These are phyloP conservation scores for Actenoides lindsayi DNA, from an alignment of 2,113 vertebrate genomes.

Conservation along the genomic window DNA sequence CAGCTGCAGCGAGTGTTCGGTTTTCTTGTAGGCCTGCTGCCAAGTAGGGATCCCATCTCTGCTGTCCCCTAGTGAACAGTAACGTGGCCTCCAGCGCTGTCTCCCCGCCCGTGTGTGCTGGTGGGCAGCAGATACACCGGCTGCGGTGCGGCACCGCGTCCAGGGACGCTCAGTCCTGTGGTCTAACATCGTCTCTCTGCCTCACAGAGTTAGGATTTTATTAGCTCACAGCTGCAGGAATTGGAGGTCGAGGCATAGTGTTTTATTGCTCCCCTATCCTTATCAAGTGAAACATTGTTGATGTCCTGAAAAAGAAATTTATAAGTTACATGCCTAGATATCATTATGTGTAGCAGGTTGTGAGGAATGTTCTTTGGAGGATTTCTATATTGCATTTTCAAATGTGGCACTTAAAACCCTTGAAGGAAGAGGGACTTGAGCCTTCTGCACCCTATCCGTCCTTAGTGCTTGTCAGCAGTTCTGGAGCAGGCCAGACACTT, in stretches of 20 bases:
- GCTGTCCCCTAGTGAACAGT: fast-evolving
- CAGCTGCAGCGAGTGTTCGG: fast-evolving
- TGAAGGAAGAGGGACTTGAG: not conserved
- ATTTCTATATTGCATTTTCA: fast-evolving
- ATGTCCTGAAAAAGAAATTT: not conserved
- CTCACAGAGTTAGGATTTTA: fast-evolving
- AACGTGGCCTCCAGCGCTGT: fast-evolving
- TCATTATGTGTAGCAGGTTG: fast-evolving
- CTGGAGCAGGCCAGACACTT: not conserved
- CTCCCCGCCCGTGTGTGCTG: fast-evolving
- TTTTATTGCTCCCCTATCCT: fast-evolving
- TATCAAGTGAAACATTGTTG: fast-evolving
- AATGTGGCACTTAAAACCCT: fast-evolving
- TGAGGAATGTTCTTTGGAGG: not conserved
- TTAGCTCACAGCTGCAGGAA: not conserved
- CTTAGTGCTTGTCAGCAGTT: not conserved
- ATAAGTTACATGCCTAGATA: fast-evolving
- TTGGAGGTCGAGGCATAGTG: fast-evolving
- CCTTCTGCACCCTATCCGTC: fast-evolving
- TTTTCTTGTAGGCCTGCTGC: not conserved
- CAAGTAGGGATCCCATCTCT: fast-evolving
- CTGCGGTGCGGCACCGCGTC: not conserved
- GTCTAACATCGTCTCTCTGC: fast-evolving
- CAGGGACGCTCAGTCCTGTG: fast-evolving
- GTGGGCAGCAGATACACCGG: not conserved